phyloP scores from a whole-genome alignment of 2,888 invertebrate genomes.

The Apamea sordens region DNA sequence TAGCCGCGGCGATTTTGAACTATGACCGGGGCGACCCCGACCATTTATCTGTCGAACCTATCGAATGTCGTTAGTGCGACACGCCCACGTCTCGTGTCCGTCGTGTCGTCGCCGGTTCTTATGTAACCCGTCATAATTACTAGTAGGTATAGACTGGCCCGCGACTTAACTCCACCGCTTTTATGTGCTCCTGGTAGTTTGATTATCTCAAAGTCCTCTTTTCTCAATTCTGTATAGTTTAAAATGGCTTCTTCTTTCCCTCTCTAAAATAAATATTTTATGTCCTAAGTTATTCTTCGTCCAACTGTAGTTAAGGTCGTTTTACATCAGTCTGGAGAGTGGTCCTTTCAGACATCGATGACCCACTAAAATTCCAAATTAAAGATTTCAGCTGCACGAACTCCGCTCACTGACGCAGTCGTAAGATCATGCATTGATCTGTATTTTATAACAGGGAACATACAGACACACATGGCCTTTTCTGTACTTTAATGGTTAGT shows the following conservation, averaged over 20 bases:
- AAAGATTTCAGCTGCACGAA: background rate
- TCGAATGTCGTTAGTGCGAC: slow-evolving; percentile 59
- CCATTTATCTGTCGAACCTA: slow-evolving; percentile 56
- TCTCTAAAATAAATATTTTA: background rate
- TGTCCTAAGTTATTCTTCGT: background rate
- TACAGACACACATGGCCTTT: background rate
- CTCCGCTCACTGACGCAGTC: background rate
- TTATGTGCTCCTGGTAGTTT: slow-evolving; percentile 30
- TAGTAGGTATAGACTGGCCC: slow-evolving; percentile 16
- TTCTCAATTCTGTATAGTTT: background rate
- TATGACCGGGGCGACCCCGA: slow-evolving; percentile 58
- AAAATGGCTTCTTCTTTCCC: background rate
- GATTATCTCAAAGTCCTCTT: background rate
- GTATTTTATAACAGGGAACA: slow-evolving; percentile 3
- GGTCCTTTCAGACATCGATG: background rate
- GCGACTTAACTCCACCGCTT: slow-evolving; percentile 11
- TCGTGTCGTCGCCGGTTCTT: slow-evolving; percentile 47
- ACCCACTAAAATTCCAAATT: background rate
- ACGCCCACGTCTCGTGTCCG: slow-evolving; percentile 61
- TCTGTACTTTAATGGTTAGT: slow-evolving; percentile 5
- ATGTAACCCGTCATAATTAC: slow-evolving; percentile 54
- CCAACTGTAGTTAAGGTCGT: background rate
- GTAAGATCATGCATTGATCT: background rate
- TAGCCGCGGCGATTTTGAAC: slow-evolving; percentile 57
- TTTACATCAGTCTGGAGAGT: background rate